Percentiles rank a stretch among this genome's conserved stretches.
Evolutionary conservation across 1,140 invertebrate genomes (phyloP).

Genomic region (Popillia japonica): DNA sequence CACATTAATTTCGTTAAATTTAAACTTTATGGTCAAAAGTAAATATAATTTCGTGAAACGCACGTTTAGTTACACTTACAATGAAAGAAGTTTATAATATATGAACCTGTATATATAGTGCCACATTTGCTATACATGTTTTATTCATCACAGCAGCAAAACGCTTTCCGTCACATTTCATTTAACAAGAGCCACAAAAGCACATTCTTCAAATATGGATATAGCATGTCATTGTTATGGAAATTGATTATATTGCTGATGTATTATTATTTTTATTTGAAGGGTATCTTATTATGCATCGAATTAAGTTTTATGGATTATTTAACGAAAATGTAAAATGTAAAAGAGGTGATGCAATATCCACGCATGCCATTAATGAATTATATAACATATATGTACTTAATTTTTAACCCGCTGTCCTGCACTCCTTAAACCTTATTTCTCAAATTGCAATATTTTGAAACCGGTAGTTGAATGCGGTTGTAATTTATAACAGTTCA

Average conservation of each 20-base stretch:
- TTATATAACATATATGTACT: too few relatives aligned
- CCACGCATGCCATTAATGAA: too few relatives aligned
- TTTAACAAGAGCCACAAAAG: neutral
- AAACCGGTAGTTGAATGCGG: too few relatives aligned
- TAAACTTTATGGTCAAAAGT: conserved; percentile 12
- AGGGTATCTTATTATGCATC: too few relatives aligned
- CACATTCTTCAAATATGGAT: neutral
- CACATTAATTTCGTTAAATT: conserved; percentile 19
- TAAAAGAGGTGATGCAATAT: too few relatives aligned
- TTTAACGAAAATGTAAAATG: too few relatives aligned
- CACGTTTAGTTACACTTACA: neutral
- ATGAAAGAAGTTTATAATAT: conserved; percentile 1
- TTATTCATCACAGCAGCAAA: neutral
- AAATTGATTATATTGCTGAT: neutral
- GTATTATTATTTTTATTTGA: neutral
- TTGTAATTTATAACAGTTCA: too few relatives aligned
- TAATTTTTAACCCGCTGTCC: too few relatives aligned
- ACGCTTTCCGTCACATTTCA: conserved; percentile 8
- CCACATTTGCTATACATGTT: neutral
- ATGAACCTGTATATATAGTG: neutral
- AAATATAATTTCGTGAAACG: neutral
- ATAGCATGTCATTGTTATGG: neutral
- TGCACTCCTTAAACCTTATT: too few relatives aligned
- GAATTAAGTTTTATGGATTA: too few relatives aligned
- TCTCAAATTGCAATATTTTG: too few relatives aligned